Conservation (phyloP, 2,113 vertebrate species). For the Theropithecus gelada region DNA sequence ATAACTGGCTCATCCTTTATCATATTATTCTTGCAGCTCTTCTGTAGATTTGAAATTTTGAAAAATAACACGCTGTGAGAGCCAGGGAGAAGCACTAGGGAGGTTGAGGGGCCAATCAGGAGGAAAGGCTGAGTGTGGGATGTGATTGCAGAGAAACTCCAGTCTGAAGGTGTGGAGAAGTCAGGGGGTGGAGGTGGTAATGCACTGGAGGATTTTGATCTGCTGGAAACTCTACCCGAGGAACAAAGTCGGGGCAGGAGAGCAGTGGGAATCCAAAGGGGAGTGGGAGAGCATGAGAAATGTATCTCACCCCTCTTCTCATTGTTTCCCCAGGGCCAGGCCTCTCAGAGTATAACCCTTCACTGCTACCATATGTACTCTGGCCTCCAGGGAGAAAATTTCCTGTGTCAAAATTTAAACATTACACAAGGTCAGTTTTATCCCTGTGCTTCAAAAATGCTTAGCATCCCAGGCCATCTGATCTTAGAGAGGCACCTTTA, state of each 20-base stretch:
- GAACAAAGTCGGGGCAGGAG: neutral
- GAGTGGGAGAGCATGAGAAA: neutral
- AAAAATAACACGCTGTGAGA: neutral
- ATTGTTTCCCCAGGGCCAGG: neutral
- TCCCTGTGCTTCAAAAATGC: neutral
- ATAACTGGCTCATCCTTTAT: neutral
- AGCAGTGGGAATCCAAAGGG: neutral
- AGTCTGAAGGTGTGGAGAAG: neutral
- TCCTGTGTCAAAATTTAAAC: neutral
- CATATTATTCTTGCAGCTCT: neutral
- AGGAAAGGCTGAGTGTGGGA: neutral
- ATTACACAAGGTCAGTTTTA: neutral
- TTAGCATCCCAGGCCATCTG: neutral
- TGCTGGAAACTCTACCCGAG: neutral
- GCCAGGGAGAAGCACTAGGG: neutral
- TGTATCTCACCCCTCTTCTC: neutral
- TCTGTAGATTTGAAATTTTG: neutral
- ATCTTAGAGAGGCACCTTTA: neutral
- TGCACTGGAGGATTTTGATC: neutral
- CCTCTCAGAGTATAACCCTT: neutral
- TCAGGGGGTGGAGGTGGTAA: accelerated
- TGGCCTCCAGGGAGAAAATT: neutral
- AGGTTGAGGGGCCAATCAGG: neutral
- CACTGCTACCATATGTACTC: neutral
- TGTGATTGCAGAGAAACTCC: neutral